A percentile compares a stretch with the other conserved stretches of the same genome.
phyloP scores from a whole-genome alignment of 2,888 invertebrate genomes.

The Hoplodrina ambigua region DNA sequence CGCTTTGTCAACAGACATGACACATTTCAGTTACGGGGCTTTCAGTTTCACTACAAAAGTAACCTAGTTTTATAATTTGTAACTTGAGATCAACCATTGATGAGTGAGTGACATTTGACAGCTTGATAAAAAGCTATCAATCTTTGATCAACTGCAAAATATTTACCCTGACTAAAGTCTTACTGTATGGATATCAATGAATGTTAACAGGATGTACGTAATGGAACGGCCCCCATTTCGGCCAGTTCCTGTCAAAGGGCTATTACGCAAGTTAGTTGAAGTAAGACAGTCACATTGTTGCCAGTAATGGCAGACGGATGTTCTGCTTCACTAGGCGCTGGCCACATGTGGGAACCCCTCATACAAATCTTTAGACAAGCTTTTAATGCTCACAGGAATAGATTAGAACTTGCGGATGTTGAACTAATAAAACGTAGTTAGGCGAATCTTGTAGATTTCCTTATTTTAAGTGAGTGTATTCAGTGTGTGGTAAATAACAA shows the following conservation, averaged over 20 bases:
- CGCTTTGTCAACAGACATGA: slow-evolving; percentile 82
- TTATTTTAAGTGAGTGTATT: slow-evolving; percentile 17
- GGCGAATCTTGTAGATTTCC: slow-evolving; percentile 50
- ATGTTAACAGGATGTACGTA: slow-evolving; percentile 56
- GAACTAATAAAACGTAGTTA: slow-evolving; percentile 62
- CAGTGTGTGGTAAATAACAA: background rate
- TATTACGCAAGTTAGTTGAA: slow-evolving; percentile 65
- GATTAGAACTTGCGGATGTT: slow-evolving; percentile 76
- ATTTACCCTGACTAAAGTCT: slow-evolving; percentile 4
- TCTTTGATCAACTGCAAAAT: slow-evolving; percentile 6
- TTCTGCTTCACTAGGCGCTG: slow-evolving; percentile 55
- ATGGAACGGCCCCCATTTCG: slow-evolving; percentile 40
- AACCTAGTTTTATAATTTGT: slow-evolving; percentile 33
- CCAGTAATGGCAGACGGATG: slow-evolving; percentile 76
- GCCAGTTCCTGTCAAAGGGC: slow-evolving; percentile 54
- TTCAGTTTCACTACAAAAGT: slow-evolving; percentile 41
- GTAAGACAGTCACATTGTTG: slow-evolving; percentile 64
- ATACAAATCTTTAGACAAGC: slow-evolving; percentile 57
- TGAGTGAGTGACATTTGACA: background rate
- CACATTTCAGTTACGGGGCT: slow-evolving; percentile 54
- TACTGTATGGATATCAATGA: slow-evolving; percentile 33
- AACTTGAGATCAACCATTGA: slow-evolving; percentile 12
- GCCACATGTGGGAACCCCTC: slow-evolving; percentile 58
- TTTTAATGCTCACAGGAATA: slow-evolving; percentile 69
- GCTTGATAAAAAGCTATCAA: background rate